Evolutionary conservation across 2,113 vertebrate genomes (phyloP), one percentile per base, ranked within the genome.

Genomic region (Cynoglossus semilaevis): DNA sequence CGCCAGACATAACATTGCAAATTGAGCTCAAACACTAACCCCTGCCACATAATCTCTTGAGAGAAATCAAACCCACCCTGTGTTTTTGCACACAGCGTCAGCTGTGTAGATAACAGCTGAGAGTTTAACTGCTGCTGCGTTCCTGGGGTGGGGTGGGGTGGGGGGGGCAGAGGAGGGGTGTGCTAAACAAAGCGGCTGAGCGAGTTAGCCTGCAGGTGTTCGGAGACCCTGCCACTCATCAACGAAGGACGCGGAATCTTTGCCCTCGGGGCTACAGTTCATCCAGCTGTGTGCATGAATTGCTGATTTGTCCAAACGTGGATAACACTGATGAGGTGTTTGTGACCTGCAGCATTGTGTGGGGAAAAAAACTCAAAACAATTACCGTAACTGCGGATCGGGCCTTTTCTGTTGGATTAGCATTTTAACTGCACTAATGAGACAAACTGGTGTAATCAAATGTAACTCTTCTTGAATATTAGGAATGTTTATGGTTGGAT

Each of bases 1-100:
- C 61, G 81, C 79, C 83, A 82, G 63, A 83, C 83, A 82, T 82
- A 84, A 84, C 67, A 66, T 67, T 43, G 53, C 12, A 55, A 68
- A 68, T 75, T 70, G 79, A 66, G 77, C 62, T 66, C 79, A 83
- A 70, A 77, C 45, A 58, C 69, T 80, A 53, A 45, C 63, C 68
- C 71, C 69, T 63, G 49, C 50, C 67, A 68, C 63, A 68, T 65
- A 78, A 81, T 74, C 75, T 77, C 66, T 53, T 36, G 55, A 76
- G 78, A 79, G 70, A 82, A 84, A 70, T 77, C 67, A 84, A 81
- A 76, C 70, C 67, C 70, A 74, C 75, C 74, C 63, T 47, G 67
- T 49, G 55, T 77, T 73, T 74, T 54, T 50, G 52, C 49, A 60
- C 46, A 22, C 51, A 83, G 52, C 62, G 65, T 58, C 63, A 67